Base-by-base conservation (phyloP, 1,140 invertebrate genomes). In the Oryzaephilus surinamensis region DNA sequence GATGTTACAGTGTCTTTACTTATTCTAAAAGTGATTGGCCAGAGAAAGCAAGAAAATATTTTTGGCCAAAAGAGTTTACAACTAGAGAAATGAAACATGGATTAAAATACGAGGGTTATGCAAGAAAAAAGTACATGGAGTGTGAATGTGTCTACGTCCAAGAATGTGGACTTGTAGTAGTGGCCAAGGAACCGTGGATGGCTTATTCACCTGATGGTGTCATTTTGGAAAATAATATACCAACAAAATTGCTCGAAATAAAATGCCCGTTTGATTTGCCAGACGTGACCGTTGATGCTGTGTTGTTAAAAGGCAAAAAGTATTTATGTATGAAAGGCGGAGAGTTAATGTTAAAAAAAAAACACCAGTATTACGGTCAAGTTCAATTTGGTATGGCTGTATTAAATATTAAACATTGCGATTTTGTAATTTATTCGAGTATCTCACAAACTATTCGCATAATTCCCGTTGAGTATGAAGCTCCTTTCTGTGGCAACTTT, bases 41-140 rank as follows among this genome's bases (percentile, higher is more conserved):
- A 11, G 10, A 23, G 11, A 36, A 36, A 11, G 24, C 20, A 14
- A 11, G 16, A 17, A 36, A 17, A 13, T 14, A 14, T 27, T 36
- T 36, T 36, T 36, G 21, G 21, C 20, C 34, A 5, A 36, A 36
- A 27, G 4, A 6, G 2, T 36, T 36, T 36, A 16, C 20, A n/a
- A 36, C 23, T 18, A 26, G 14, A 15, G 7, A 13, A 15, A 23
- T 36, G 7, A 3, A 13, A 4, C 34, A 36, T 26, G 34, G 34
- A 2, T 26, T 36, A 12, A 28, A 8, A 4, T 27, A 10, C 26
- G 34, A 36, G 26, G 14, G n/a, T n/a, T n/a, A 14, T 11, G 34
- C 34, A 2, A 21, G 18, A 36, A 26, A 6, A 2, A 14, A 7
- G 12, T 36, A 26, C 15, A 26, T 26, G 12, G 26, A 6, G 6